These are phyloP conservation scores for Drosophila antonietae DNA, from an alignment of 2,888 invertebrate genomes.

Conservation along the genomic window DNA sequence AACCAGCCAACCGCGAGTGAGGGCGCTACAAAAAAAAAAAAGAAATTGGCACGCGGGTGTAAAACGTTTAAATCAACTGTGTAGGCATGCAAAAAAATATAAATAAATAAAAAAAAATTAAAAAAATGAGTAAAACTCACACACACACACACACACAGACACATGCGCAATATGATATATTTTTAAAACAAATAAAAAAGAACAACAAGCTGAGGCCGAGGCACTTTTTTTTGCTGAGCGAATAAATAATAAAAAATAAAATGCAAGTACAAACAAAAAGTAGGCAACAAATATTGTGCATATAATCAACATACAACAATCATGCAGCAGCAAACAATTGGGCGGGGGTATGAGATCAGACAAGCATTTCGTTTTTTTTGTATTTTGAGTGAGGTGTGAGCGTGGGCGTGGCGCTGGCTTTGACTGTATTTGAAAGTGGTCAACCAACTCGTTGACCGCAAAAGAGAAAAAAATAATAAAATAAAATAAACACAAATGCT, in stretches of 20 bases:
- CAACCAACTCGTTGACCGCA: slow-evolving; percentile 83
- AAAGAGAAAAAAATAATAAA: slow-evolving; percentile 75
- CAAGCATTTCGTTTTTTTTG: slow-evolving; percentile 20
- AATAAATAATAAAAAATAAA: slow-evolving; percentile 20
- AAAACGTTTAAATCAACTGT: slow-evolving; percentile 71
- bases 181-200: slow-evolving; percentile 40
- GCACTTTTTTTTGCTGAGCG: neutral
- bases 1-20: slow-evolving; percentile 40
- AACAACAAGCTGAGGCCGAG: slow-evolving; percentile 11
- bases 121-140: slow-evolving; percentile 4
- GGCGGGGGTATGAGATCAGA: slow-evolving; percentile 11
- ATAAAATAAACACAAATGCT: slow-evolving; percentile 66
- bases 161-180: slow-evolving; percentile 35
- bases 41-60: slow-evolving; percentile 53
- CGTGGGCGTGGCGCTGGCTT: slow-evolving; percentile 39
- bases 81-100: slow-evolving; percentile 33
- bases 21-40: slow-evolving; percentile 26
- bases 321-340: neutral
- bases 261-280: slow-evolving; percentile 40
- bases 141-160: neutral
- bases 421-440: slow-evolving; percentile 81
- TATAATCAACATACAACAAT: slow-evolving; percentile 50
- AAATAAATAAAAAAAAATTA: slow-evolving; percentile 1
- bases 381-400: neutral
- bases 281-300: slow-evolving; percentile 58